Conservation (phyloP, 2,888 invertebrate species). For the Ceraclea dissimilis region DNA sequence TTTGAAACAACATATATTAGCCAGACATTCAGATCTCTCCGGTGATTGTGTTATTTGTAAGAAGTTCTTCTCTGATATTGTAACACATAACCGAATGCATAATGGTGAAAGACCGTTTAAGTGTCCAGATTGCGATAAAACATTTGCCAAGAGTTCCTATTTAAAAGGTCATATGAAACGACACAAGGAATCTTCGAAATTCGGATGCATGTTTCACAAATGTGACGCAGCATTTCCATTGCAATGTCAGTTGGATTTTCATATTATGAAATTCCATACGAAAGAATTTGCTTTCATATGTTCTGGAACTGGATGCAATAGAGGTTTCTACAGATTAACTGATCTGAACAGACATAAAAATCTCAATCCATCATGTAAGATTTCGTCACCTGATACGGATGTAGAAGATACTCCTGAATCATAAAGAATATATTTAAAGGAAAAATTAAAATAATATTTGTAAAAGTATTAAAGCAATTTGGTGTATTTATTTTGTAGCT, state of each 20-base stretch:
- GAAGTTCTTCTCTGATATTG: constrained; percentile 48
- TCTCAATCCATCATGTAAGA: not conserved
- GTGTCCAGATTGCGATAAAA: constrained; percentile 38
- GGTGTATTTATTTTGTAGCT: no score
- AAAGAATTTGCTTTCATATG: constrained; percentile 42
- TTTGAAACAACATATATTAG: constrained; percentile 45
- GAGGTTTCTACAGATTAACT: constrained; percentile 7
- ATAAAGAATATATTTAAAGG: no score
- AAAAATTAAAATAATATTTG: no score
- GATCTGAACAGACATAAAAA: constrained; percentile 9
- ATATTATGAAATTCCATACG: constrained; percentile 41
- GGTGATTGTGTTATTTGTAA: constrained; percentile 47
- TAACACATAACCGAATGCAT: constrained; percentile 50
- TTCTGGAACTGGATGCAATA: constrained; percentile 27
- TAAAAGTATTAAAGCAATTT: no score
- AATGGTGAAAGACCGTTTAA: constrained; percentile 46
- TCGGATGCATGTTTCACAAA: constrained; percentile 39
- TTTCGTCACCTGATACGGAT: no score
- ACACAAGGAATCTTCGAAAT: constrained; percentile 38
- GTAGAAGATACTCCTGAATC: no score
- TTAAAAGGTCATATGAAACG: constrained; percentile 40
- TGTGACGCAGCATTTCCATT: constrained; percentile 40
- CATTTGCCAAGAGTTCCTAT: constrained; percentile 36
- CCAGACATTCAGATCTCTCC: constrained; percentile 51
- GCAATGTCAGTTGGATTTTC: constrained; percentile 41